These are phyloP conservation scores for Heteromurus nitidus DNA, from an alignment of 2,888 invertebrate genomes.

Conservation along the genomic window DNA sequence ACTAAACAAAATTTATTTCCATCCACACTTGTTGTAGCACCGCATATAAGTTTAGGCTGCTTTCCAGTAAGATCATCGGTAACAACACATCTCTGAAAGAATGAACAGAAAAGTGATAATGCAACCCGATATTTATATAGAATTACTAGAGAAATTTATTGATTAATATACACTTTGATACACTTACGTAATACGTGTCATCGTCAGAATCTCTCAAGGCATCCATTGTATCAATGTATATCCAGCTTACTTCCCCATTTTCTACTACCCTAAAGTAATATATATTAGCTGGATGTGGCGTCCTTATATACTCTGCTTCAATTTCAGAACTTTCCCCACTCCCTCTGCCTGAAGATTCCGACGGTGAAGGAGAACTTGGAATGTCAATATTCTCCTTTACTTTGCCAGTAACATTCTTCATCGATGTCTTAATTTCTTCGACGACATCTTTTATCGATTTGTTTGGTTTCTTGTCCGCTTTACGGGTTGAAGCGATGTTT, in stretches of 20 bases:
- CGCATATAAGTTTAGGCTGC: constrained; percentile 33
- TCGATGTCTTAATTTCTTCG: neutral
- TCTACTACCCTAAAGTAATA: neutral
- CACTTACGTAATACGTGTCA: constrained; percentile 30
- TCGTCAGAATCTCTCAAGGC: neutral
- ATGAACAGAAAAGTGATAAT: too few species aligned
- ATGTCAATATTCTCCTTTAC: too few species aligned
- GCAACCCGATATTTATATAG: neutral
- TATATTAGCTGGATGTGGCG: neutral
- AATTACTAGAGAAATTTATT: constrained; percentile 14
- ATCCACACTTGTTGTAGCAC: constrained; percentile 40
- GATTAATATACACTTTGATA: neutral
- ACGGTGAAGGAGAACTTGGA: neutral
- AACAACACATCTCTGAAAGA: constrained; percentile 37
- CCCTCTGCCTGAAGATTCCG: too few species aligned
- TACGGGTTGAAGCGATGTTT: too few species aligned
- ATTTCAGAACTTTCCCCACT: neutral
- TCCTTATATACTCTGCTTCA: neutral
- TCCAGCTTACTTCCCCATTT: neutral
- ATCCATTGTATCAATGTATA: constrained; percentile 13
- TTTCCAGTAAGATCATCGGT: constrained; percentile 56
- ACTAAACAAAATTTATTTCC: constrained; percentile 47
- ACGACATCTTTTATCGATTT: neutral
- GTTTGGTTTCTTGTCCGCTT: too few species aligned
- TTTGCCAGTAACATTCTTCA: too few species aligned